Evolutionary conservation across 2,797 vertebrate genomes (phyloP).

Genomic region (Xyrichtys novacula): DNA sequence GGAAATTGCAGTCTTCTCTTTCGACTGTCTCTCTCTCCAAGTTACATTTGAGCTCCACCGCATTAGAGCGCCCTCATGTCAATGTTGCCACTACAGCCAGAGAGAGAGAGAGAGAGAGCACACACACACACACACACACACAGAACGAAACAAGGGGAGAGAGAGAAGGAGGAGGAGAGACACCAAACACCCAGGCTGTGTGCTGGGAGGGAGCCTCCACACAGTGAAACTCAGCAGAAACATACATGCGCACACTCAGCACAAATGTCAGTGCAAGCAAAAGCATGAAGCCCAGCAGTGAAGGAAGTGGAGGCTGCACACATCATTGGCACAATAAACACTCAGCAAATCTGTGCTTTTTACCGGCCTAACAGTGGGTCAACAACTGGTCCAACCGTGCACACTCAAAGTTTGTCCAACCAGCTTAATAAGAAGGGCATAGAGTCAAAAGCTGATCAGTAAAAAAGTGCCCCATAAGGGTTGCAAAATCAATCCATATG

Average conservation of each 20-base stretch:
- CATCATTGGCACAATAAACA: background rate
- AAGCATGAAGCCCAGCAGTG: conserved; percentile 4
- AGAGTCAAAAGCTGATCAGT: too few relatives aligned
- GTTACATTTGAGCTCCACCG: conserved; percentile 55
- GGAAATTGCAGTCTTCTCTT: conserved; percentile 16
- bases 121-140: conserved; percentile 5
- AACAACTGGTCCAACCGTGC: too few relatives aligned
- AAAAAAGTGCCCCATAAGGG: too few relatives aligned
- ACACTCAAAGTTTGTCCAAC: too few relatives aligned
- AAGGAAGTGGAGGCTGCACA: too few relatives aligned
- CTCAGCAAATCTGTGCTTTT: too few relatives aligned
- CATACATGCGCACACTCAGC: conserved; percentile 57
- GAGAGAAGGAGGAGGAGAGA: background rate
- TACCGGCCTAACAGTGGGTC: too few relatives aligned
- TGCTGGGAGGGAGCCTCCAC: conserved; percentile 22
- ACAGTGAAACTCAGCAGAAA: conserved; percentile 54
- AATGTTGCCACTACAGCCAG: conserved; percentile 59
- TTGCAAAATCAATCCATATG: too few relatives aligned
- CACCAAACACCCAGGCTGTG: conserved; percentile 30
- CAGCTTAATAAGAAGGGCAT: too few relatives aligned
- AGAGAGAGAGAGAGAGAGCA: background rate
- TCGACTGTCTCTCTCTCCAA: conserved; percentile 14
- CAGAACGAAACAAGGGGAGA: background rate
- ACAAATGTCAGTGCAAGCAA: conserved; percentile 36
- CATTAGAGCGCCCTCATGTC: conserved; percentile 22